A percentile compares a stretch with the other conserved stretches of the same genome.
Evolutionary conservation across 2,113 vertebrate species (phyloP).

Genomic region (Tyto alba): DNA sequence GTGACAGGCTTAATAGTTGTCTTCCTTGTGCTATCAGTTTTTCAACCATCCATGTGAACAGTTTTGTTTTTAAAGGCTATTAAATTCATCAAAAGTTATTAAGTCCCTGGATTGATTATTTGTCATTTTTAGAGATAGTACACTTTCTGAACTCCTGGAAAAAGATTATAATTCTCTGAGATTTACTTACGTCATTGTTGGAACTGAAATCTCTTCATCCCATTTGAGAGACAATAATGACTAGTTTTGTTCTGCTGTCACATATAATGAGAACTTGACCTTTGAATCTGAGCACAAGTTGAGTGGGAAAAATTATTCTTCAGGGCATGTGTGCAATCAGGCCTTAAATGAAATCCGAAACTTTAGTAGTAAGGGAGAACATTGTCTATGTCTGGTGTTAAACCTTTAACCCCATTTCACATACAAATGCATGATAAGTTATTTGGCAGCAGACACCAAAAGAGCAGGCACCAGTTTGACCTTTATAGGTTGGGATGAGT

Average conservation of each 20-base stretch:
- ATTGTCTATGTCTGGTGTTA: not conserved
- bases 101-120: not conserved
- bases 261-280: not conserved
- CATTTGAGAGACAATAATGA: not conserved
- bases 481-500: not conserved
- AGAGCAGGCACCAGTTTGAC: not conserved
- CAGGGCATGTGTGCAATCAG: not conserved
- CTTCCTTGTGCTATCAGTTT: not conserved
- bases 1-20: not conserved
- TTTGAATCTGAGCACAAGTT: not conserved
- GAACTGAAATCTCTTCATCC: not conserved
- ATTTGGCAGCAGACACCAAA: not conserved
- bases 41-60: not conserved
- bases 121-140: not conserved
- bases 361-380: not conserved
- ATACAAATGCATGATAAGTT: not conserved
- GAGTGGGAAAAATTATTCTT: not conserved
- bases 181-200: not conserved
- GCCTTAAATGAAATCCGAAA: not conserved
- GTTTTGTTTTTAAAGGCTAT: not conserved
- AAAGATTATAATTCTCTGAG: not conserved
- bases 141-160: not conserved
- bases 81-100: not conserved
- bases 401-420: not conserved
- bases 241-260: not conserved